phyloP scores from a whole-genome alignment of 2,888 invertebrate genomes.

The Yponomeuta evonymella region DNA sequence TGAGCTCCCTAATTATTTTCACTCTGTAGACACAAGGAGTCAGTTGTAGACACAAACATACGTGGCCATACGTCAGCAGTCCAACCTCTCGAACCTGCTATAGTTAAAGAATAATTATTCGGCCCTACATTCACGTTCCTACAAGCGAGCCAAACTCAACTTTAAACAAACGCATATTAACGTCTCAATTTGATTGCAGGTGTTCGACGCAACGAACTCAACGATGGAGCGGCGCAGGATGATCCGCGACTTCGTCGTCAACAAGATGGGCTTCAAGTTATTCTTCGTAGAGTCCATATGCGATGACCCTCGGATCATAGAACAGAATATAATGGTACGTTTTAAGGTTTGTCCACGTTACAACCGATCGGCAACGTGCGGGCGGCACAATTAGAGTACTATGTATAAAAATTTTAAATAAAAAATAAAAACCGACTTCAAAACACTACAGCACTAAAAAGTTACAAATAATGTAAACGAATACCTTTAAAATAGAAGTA shows the following conservation, averaged over 20 bases:
- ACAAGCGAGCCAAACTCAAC: too few relatives aligned
- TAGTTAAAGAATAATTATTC: too few relatives aligned
- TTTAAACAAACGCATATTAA: neutral
- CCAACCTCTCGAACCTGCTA: too few relatives aligned
- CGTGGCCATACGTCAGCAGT: too few relatives aligned
- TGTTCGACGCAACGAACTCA: conserved; percentile 99
- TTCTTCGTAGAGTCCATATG: conserved; percentile 99
- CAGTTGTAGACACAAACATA: too few relatives aligned
- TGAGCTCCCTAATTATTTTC: too few relatives aligned
- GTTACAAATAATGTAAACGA: too few relatives aligned
- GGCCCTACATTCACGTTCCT: too few relatives aligned
- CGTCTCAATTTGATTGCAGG: conserved; percentile 59
- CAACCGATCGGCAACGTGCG: neutral
- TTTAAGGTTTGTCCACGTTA: neutral
- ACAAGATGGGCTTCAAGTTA: conserved; percentile 93
- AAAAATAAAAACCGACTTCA: too few relatives aligned
- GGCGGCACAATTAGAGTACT: neutral
- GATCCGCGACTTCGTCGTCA: conserved; percentile 91
- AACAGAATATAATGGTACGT: conserved; percentile 94
- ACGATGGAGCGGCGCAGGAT: conserved; percentile 92
- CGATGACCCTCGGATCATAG: conserved; percentile 96
- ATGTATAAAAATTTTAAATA: neutral
- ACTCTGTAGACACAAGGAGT: too few relatives aligned
- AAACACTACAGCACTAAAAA: too few relatives aligned
- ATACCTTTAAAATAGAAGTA: too few relatives aligned